Percentiles rank a stretch among this genome's conserved stretches.
Evolutionary conservation across 1,140 invertebrate species (phyloP).

Genomic region (Tetraneura akinire): DNA sequence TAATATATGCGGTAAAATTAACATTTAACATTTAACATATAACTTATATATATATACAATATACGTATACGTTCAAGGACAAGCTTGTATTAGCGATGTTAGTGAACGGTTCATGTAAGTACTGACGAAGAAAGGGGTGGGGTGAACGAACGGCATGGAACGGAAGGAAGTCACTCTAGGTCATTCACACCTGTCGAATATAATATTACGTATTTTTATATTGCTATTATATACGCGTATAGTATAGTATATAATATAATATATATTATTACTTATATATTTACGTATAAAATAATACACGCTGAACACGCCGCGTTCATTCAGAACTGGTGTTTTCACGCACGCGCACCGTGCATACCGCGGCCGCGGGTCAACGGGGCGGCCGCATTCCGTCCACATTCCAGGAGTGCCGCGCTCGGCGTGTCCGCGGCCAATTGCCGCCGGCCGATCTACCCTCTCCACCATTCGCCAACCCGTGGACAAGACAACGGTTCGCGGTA

Average conservation of each 20-base stretch:
- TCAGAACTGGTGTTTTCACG: conserved; percentile 47
- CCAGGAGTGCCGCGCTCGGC: conserved; percentile 34
- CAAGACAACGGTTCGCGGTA: background rate
- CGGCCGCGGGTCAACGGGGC: conserved; percentile 50
- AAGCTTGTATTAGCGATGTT: conserved; percentile 1
- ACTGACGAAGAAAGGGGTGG: background rate
- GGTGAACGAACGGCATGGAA: conserved; percentile 45
- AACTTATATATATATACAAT: too few relatives aligned
- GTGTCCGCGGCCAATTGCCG: background rate
- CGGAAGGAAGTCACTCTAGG: conserved; percentile 51
- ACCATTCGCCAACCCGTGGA: background rate
- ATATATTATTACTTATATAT: background rate
- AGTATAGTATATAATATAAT: background rate
- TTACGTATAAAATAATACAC: background rate
- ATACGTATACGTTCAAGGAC: conserved; percentile 39
- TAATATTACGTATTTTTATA: conserved; percentile 40
- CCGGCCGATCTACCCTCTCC: background rate
- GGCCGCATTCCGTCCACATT: conserved; percentile 51
- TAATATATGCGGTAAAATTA: too few relatives aligned
- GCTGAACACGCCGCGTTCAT: conserved; percentile 32
- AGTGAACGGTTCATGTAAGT: background rate
- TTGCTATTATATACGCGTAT: conserved; percentile 6
- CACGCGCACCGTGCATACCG: conserved; percentile 36
- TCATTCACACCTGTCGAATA: conserved; percentile 49
- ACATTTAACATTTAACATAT: too few relatives aligned